phyloP scores from a whole-genome alignment of 2,113 vertebrate genomes.

The Fregetta grallaria region DNA sequence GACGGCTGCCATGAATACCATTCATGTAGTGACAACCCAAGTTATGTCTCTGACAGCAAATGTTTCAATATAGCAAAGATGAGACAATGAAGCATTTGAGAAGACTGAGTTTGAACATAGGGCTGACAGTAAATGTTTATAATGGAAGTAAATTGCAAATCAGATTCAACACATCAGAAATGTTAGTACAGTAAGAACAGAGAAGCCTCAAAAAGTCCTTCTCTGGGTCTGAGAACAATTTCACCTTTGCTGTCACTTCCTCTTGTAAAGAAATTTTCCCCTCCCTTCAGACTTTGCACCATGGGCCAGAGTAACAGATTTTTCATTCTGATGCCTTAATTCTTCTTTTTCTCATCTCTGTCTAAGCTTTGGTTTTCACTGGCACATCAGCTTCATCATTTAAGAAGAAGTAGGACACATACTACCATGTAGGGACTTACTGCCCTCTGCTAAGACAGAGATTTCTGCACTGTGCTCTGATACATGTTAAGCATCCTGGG shows the following conservation, averaged over 20 bases:
- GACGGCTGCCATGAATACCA: not conserved
- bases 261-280: not conserved
- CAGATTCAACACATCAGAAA: not conserved
- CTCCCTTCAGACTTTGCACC: not conserved
- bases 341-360: not conserved
- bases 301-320: not conserved
- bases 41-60: conserved; percentile 5
- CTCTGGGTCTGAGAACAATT: not conserved
- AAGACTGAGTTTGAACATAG: conserved; percentile 1
- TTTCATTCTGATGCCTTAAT: not conserved
- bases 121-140: not conserved
- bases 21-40: not conserved
- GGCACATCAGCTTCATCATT: not conserved
- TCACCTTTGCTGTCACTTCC: not conserved
- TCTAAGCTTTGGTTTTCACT: not conserved
- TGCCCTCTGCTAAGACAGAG: not conserved
- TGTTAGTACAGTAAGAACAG: not conserved
- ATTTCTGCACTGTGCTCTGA: not conserved
- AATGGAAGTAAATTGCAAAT: conserved; percentile 32
- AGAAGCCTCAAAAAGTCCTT: not conserved
- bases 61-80: conserved; percentile 5
- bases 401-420: not conserved
- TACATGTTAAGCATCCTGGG: not conserved
- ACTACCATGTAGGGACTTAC: not conserved
- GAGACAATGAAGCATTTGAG: conserved; percentile 27